Evolutionary conservation across 2,888 invertebrate species (phyloP).

Genomic region (Callyntrura sp.): DNA sequence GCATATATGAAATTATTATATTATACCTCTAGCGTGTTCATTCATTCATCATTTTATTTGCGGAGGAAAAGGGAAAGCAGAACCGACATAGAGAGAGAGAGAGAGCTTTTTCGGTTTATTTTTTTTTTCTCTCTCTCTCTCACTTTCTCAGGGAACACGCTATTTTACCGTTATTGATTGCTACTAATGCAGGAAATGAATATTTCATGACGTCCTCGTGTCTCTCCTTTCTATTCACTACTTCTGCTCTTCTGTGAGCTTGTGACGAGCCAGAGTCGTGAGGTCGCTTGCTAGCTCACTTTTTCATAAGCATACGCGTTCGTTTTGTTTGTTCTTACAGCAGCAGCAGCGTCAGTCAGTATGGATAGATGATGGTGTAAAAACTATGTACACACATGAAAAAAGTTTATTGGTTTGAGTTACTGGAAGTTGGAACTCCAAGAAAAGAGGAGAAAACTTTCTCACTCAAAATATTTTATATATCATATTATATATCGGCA

Average conservation of each 20-base stretch:
- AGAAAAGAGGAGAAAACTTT: conserved; percentile 35
- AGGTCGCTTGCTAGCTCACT: conserved; percentile 49
- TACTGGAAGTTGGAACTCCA: conserved; percentile 11
- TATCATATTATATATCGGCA: conserved; percentile 27
- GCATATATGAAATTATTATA: conserved; percentile 19
- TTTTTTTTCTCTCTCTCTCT: conserved; percentile 9
- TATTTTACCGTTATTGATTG: conserved; percentile 77
- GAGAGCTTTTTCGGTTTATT: conserved; percentile 21
- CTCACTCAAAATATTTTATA: conserved; percentile 48
- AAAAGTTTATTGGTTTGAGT: conserved; percentile 29
- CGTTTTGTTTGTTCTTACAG: not conserved
- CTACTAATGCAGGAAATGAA: conserved; percentile 77
- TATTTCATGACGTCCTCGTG: conserved; percentile 76
- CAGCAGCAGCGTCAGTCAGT: no score
- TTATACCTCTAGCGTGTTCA: conserved; percentile 13
- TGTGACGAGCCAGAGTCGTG: conserved; percentile 22
- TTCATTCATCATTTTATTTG: conserved; percentile 30
- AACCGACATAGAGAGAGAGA: not conserved
- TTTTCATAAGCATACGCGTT: not conserved
- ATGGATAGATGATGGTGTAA: not conserved
- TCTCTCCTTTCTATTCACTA: conserved; percentile 31
- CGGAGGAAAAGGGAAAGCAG: not conserved
- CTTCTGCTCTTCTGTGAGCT: conserved; percentile 14
- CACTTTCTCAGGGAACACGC: conserved; percentile 58
- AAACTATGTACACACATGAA: not conserved